Base-by-base conservation (phyloP, 2,797 vertebrate species). In the Acipenser oxyrinchus region DNA sequence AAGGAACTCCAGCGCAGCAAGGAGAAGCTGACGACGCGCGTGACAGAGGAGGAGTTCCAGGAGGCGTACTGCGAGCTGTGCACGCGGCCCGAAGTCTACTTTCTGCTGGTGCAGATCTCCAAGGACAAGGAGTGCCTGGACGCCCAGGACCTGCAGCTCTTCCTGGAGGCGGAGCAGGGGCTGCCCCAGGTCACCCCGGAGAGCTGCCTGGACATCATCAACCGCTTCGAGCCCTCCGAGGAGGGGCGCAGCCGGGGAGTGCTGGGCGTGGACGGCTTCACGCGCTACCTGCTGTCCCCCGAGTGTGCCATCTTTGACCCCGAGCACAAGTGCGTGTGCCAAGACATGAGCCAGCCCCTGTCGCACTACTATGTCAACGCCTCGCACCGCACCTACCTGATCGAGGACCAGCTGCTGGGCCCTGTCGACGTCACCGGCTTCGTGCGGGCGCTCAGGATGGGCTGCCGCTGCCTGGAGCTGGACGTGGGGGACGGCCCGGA, bases 1-100 rank as follows among this genome's bases (percentile, higher is more conserved):
- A 99, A 97, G 76, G 97, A 99, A 83, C 94, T 99, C 74, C 96
- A 99, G 81, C 93, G 92, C 51, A 94, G 91, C 78, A 99, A 98
- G 75, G 97, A 97, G 84, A 98, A 98, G 79, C 86, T 98, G 73
- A 98, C 95, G 5, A 97, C 95, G 2, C 92, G 95, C 4, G 96
- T 99, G 71, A 98, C 93, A 0, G 83, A 90, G 10, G 95, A 98
- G 76, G 97, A 99, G 78, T 99, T 99, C 74, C 94, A 93, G 68
- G 96, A 99, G 83, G 94, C 94, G 0, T 99, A 84, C 79, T 92
- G 93, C 7, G 96, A 99, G 79, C 93, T 98, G 37, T 99, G 97
- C 79, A 99, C 97, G 0, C 87, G 96, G 49, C 94, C 95, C 0
- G 96, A 99, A 65, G 94, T 99, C 50, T 99, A 97, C 84, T 99